Percentiles rank a stretch among this genome's conserved stretches.
These are phyloP conservation scores for Podilymbus podiceps DNA, from an alignment of 2,113 vertebrate genomes.

Conservation along the genomic window DNA sequence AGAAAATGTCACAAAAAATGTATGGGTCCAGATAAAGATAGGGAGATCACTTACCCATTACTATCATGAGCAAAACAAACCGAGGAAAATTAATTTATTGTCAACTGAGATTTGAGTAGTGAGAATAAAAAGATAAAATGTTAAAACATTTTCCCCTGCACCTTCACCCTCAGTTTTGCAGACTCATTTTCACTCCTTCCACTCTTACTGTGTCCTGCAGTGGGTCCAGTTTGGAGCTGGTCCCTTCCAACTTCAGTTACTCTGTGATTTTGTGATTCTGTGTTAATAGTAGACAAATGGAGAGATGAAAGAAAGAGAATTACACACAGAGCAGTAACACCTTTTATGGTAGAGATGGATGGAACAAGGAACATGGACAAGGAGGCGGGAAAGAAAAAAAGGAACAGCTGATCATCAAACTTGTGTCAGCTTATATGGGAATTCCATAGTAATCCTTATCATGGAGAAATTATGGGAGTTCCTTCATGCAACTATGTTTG, in stretches of 20 bases:
- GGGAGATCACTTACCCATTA: background rate
- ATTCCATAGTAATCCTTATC: background rate
- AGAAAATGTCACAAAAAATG: background rate
- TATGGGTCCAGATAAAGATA: background rate
- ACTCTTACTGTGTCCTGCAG: background rate
- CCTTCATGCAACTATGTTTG: background rate
- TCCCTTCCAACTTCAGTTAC: background rate
- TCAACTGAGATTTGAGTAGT: background rate
- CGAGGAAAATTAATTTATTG: background rate
- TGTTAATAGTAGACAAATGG: background rate
- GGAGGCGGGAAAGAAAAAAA: background rate
- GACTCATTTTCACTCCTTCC: background rate
- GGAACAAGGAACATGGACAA: background rate
- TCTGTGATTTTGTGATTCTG: background rate
- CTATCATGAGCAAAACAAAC: background rate
- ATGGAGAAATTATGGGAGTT: background rate
- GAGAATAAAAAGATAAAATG: background rate
- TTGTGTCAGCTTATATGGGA: background rate
- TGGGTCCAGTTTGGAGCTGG: background rate
- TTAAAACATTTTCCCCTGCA: background rate
- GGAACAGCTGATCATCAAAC: background rate
- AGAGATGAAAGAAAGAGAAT: background rate
- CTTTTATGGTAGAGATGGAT: background rate
- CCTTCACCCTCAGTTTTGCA: background rate
- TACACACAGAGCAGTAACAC: background rate